These are phyloP conservation scores for Poeciliopsis occidentalis DNA, from an alignment of 2,113 vertebrate species.

Conservation along the genomic window DNA sequence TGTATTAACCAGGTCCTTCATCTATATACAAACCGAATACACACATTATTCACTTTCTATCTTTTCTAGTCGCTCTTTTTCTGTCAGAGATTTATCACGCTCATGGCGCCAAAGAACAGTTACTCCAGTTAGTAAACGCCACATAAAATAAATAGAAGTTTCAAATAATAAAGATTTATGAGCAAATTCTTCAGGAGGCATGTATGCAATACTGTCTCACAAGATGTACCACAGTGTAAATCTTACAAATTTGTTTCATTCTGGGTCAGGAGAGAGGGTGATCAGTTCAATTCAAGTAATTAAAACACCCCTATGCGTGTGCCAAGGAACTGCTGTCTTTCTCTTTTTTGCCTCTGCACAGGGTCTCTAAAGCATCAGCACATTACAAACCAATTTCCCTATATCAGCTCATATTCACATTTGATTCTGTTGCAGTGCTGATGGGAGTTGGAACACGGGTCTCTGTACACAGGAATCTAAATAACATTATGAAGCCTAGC, in stretches of 20 bases:
- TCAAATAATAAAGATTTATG: constrained; percentile 34
- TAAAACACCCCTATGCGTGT: constrained; percentile 79
- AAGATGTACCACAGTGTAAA: constrained; percentile 51
- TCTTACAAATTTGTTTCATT: constrained; percentile 74
- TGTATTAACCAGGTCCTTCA: constrained; percentile 16
- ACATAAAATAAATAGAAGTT: constrained; percentile 29
- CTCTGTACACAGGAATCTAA: constrained; percentile 96
- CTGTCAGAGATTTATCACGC: constrained; percentile 31
- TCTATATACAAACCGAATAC: constrained; percentile 41
- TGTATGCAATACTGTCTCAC: constrained; percentile 30
- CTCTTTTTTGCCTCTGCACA: constrained; percentile 70
- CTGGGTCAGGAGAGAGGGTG: constrained; percentile 59
- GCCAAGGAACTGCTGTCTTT: constrained; percentile 77
- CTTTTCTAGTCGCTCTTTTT: constrained; percentile 34
- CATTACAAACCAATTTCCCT: constrained; percentile 98
- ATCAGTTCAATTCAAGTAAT: constrained; percentile 80
- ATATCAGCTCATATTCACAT: constrained; percentile 97
- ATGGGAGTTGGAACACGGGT: constrained; percentile 95
- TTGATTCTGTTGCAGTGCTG: constrained; percentile 95
- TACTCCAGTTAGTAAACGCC: constrained; percentile 37
- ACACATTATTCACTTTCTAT: constrained; percentile 45
- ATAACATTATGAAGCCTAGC: constrained; percentile 94
- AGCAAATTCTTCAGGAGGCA: constrained; percentile 31
- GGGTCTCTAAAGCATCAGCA: constrained; percentile 91
- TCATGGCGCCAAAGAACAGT: constrained; percentile 6